phyloP scores from a whole-genome alignment of 2,113 vertebrate species.

The Corydoras sp. region DNA sequence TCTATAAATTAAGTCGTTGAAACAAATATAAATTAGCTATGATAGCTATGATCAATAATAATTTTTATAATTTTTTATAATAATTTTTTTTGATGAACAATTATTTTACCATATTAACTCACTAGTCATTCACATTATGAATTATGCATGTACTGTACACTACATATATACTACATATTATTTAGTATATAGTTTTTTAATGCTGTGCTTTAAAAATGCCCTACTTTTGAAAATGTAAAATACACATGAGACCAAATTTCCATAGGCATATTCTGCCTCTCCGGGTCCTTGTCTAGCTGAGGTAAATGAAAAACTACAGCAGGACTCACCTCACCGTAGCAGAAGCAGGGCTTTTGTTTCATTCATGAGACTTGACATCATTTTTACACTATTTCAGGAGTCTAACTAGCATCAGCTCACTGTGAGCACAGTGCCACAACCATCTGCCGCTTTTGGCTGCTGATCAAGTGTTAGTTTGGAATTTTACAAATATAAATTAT shows the following conservation, averaged over 20 bases:
- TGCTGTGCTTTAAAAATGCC: neutral
- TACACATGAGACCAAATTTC: no score
- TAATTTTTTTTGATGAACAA: no score
- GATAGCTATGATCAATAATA: no score
- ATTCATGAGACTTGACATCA: neutral
- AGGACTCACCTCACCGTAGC: neutral
- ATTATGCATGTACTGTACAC: no score
- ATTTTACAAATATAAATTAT: neutral
- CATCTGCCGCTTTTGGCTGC: slow-evolving; percentile 23
- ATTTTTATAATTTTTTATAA: no score
- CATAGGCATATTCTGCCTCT: no score
- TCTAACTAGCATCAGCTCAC: neutral
- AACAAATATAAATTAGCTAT: no score
- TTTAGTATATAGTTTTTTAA: neutral
- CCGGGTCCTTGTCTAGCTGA: neutral
- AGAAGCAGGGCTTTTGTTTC: neutral
- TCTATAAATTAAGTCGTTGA: no score
- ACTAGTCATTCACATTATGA: no score
- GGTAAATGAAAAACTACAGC: neutral
- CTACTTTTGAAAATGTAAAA: no score
- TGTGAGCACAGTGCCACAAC: slow-evolving; percentile 3
- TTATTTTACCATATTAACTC: no score
- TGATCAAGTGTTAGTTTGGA: slow-evolving; percentile 16
- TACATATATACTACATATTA: no score
- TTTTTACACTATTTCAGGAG: neutral